These are phyloP conservation scores for Nannoperca obscura DNA, from an alignment of 2,797 vertebrate genomes.

Conservation along the genomic window DNA sequence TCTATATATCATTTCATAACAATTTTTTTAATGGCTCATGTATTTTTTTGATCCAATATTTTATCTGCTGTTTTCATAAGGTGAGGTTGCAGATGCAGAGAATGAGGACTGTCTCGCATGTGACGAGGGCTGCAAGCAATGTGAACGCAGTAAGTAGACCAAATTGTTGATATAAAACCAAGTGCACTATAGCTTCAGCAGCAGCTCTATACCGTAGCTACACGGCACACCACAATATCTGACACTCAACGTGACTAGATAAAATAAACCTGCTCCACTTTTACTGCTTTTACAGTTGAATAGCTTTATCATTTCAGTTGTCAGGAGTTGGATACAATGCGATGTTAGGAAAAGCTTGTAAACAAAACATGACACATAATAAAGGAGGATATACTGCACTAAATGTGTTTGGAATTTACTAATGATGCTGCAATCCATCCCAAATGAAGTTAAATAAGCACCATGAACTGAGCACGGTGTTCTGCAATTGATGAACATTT, in stretches of 20 bases:
- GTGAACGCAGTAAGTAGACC: conserved; percentile 85
- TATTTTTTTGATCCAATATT: background rate
- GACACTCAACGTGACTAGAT: background rate
- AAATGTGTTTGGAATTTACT: conserved; percentile 15
- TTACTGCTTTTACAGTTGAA: background rate
- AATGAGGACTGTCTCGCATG: conserved; percentile 87
- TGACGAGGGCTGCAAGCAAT: conserved; percentile 90
- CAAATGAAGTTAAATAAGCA: conserved; percentile 7
- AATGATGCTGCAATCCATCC: background rate
- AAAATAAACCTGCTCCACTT: conserved; percentile 11
- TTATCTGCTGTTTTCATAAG: conserved; percentile 71
- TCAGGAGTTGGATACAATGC: background rate
- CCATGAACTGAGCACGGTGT: conserved; percentile 1
- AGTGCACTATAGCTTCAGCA: background rate
- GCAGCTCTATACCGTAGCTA: background rate
- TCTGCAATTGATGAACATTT: conserved; percentile 9
- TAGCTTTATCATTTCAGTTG: background rate
- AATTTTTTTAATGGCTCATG: background rate
- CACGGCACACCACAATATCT: background rate
- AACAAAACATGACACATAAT: background rate
- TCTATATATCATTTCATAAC: background rate
- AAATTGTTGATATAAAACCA: conserved; percentile 13
- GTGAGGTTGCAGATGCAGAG: conserved; percentile 81
- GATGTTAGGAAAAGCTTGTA: background rate
- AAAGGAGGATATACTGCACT: background rate